Conservation (phyloP, 2,888 invertebrate species). For the Hirtodrosophila trivittata region DNA sequence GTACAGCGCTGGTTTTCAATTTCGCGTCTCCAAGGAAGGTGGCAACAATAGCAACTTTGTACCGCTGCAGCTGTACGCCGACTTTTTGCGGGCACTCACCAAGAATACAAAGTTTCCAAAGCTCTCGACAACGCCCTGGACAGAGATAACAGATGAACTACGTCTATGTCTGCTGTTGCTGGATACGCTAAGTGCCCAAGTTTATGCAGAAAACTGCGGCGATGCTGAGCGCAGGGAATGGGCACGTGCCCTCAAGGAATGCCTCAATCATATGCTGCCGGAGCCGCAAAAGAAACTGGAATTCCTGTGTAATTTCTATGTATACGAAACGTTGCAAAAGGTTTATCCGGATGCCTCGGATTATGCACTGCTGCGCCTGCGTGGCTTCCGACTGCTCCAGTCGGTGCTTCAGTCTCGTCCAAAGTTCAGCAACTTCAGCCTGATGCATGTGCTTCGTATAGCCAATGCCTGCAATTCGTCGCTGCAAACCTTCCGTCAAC, state of each 20-base stretch:
- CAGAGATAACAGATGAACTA: slow-evolving; percentile 39
- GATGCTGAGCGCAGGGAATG: slow-evolving; percentile 63
- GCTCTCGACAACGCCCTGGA: slow-evolving; percentile 75
- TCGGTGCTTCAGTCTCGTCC: slow-evolving; percentile 41
- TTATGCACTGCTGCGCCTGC: slow-evolving; percentile 85
- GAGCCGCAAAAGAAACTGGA: slow-evolving; percentile 85
- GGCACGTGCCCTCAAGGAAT: slow-evolving; percentile 80
- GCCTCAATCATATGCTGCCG: slow-evolving; percentile 84
- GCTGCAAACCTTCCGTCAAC: slow-evolving; percentile 85
- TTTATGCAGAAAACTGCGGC: slow-evolving; percentile 36
- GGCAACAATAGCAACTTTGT: slow-evolving; percentile 84
- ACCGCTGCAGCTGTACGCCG: slow-evolving; percentile 86
- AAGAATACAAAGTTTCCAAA: slow-evolving; percentile 83
- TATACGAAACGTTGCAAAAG: slow-evolving; percentile 64
- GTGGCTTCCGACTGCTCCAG: slow-evolving; percentile 83
- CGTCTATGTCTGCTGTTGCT: slow-evolving; percentile 67
- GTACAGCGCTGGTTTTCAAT: slow-evolving; percentile 55
- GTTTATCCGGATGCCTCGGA: slow-evolving; percentile 65
- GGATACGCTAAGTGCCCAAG: slow-evolving; percentile 49
- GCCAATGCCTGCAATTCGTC: slow-evolving; percentile 86
- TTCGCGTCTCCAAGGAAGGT: slow-evolving; percentile 30
- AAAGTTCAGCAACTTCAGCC: slow-evolving; percentile 31
- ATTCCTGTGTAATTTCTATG: slow-evolving; percentile 86
- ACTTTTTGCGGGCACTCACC: slow-evolving; percentile 85
- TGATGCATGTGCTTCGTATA: slow-evolving; percentile 74